Evolutionary conservation across 2,797 vertebrate genomes (phyloP), one percentile per base, ranked within the genome.

Genomic region (Cirrhinus molitorella): DNA sequence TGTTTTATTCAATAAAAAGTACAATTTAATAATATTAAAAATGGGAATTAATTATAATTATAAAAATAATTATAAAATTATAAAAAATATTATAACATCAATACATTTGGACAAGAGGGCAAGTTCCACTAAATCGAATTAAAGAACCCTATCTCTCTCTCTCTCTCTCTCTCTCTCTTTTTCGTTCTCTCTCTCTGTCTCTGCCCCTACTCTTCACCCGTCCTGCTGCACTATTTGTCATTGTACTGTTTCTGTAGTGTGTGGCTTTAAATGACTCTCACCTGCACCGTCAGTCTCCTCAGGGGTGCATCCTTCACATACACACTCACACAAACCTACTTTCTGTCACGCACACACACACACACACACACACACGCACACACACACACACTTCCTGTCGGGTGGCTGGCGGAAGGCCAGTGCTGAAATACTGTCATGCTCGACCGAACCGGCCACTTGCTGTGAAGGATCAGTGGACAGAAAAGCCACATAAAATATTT

Each of bases 231-330:
- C 92, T 84, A 92, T 93, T 94, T 92, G 92, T 93, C 92, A 92
- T 91, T 75, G 80, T 92, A 88, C 89, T 88, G 90, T 89, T 91
- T 92, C 87, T 85, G 89, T 87, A 90, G 85, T 88, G 90, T 88
- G 59, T 75, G 71, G 92, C 91, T 92, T 93, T 89, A 92, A 93
- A 92, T 45, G 85, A 89, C 87, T 94, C 95, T 96, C 92, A 96
- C 95, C 96, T 96, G 95, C 91, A 90, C 88, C 93, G 90, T 94
- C 95, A 78, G 91, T 83, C 85, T 94, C 94, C 89, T 95, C 94
- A 89, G 93, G 87, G 90, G 90, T 92, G 87, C 91, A 92, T 94
- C 93, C 92, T 88, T 96, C 94, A 93, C 92, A 89, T 80, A 43
- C 45, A 89, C 92, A 91, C 92, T 93, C 92, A 5, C 55, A 86